phyloP scores from a whole-genome alignment of 2,888 invertebrate species.

The Epinotia demarniana region DNA sequence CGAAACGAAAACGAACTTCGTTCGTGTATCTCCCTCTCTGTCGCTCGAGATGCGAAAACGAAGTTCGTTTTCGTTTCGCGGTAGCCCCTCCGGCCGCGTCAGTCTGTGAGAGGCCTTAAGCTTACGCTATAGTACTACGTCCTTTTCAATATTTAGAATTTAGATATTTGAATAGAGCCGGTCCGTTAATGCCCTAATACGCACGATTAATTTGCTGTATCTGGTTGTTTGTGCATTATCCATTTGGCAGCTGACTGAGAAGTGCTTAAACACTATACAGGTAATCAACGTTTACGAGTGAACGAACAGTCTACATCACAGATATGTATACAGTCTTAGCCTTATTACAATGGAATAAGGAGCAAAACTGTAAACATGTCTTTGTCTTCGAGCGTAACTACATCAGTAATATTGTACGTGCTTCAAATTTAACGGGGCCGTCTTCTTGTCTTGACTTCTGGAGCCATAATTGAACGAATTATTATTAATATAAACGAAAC shows the following conservation, averaged over 20 bases:
- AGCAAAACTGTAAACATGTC: no score
- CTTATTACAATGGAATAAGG: no score
- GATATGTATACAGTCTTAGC: no score
- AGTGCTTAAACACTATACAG: slow-evolving; percentile 16
- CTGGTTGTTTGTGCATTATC: slow-evolving; percentile 1
- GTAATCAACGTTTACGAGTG: slow-evolving; percentile 26
- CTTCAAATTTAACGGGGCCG: slow-evolving; percentile 20
- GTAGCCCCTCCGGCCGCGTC: no score
- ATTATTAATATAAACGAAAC: neutral
- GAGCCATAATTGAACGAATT: neutral
- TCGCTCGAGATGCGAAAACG: no score
- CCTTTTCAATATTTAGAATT: no score
- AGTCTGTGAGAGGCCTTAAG: no score
- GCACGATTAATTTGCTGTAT: slow-evolving; percentile 2
- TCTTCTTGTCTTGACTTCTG: slow-evolving; percentile 2
- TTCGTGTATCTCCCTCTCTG: no score
- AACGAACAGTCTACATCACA: neutral
- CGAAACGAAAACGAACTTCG: no score
- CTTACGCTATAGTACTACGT: no score
- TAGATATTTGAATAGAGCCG: no score
- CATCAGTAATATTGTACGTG: slow-evolving; percentile 33
- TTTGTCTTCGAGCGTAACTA: neutral
- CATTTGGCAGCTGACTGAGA: slow-evolving; percentile 23
- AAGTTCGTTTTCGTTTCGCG: no score
- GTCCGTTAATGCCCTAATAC: neutral